Base-by-base conservation (phyloP, 1,140 invertebrate genomes). In the Dendrolimus kikuchii region DNA sequence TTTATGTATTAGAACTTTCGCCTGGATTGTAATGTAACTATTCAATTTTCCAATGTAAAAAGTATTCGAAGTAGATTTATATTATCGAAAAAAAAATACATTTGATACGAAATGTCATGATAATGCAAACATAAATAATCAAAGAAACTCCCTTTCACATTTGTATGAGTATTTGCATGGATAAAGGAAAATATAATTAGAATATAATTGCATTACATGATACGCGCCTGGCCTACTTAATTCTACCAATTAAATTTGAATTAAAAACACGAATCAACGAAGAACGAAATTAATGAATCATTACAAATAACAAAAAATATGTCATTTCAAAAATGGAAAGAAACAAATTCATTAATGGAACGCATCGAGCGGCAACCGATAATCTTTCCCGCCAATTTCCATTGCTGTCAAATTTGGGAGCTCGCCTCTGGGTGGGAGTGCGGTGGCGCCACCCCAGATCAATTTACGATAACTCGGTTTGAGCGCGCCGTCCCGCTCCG, bases 371-470 rank as follows among this genome's bases (percentile, higher is more conserved):
- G 68, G 68, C 68, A 54, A 77, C 73, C 78, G 81, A 78, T 81
- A 82, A 86, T 81, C 73, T 79, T 82, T 80, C 73, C 76, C 79
- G 77, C 77, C 82, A 86, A 86, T 86, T 86, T 81, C 77, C 76
- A 81, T 83, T 66, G 76, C 82, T 86, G 82, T 86, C 82, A 83
- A 86, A 84, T 86, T 84, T 81, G 74, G 78, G 63, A 64, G 55
- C 64, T 66, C 71, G 59, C 62, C 66, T 58, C 55, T 51, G 50
- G 43, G 38, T 42, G 40, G 38, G 39, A 7, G 9, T 5, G 49
- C 39, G 50, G 42, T 6, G 6, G 50, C 58, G 67, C 72, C 72
- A 66, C 72, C 68, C 64, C 73, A 72, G 80, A 85, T 86, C 80
- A 81, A 83, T 83, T 82, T 79, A 74, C 76, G 77, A 81, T 78